Evolutionary conservation across 2,888 invertebrate genomes (phyloP), one percentile per base, ranked within the genome.

Genomic region (Siphonodentalium dalli): DNA sequence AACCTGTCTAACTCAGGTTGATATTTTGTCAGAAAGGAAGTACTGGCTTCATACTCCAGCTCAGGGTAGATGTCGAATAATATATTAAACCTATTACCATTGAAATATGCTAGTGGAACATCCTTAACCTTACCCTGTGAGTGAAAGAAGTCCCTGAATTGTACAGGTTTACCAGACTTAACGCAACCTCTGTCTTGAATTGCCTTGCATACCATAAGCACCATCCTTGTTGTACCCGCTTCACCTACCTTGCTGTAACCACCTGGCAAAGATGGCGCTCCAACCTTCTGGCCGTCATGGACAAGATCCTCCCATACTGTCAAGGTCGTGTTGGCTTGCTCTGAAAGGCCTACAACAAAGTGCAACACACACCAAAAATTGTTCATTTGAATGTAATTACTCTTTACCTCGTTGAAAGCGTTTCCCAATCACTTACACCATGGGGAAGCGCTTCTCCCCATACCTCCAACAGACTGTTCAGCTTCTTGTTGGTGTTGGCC

Each of bases 281-380:
- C 57, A n/a, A 47, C 54, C n/a, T 21, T 27, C n/a, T 18, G 20
- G 11, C 40, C 47, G 35, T 28, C 29, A 29, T 45, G 40, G n/a
- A 57, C 35, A n/a, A 58, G 29, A 26, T 37, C 28, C 46, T 58
- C 58, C 57, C 56, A 56, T 20, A 45, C 20, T 7, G 26, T 13
- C 34, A 56, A 27, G 26, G 49, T 54, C 39, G 31, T 45, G 28
- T 57, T 41, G n/a, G 56, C 52, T 26, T 60, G 54, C 20, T 58
- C 54, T 18, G 50, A 39, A 20, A 61, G 31, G 28, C 57, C 50
- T 20, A 58, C 57, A 18, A 54, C 26, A 33, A 54, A 45, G 37
- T 60, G 60, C n/a, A 60, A 24, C 15, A 46, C 53, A 53, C 60
- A 60, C 27, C 40, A 60, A 23, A 56, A 57, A 39, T 49, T 38